Conservation (phyloP, 2,888 invertebrate genomes). For the Odontocolon sp. region DNA sequence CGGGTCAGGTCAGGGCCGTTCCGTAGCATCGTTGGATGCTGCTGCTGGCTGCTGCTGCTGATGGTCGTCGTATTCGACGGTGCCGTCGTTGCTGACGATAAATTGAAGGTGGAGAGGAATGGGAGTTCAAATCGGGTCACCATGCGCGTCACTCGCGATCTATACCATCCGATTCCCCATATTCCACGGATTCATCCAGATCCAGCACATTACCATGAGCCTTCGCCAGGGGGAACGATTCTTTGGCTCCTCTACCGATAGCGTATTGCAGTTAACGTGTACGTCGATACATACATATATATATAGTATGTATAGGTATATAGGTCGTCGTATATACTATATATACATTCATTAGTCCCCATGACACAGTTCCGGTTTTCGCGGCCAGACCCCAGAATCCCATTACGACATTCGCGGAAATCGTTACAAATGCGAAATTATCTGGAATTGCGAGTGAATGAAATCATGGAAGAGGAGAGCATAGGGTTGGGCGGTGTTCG, state of each 20-base stretch:
- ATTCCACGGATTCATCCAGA: background rate
- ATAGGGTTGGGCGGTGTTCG: too few relatives aligned
- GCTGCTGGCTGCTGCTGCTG: conserved; percentile 45
- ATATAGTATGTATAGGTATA: background rate
- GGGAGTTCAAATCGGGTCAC: conserved; percentile 70
- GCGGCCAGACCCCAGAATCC: conserved; percentile 10
- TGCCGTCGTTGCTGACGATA: conserved; percentile 12
- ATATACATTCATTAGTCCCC: conserved; percentile 14
- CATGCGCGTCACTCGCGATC: conserved; percentile 64
- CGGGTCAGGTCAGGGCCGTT: conserved; percentile 74
- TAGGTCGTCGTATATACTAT: background rate
- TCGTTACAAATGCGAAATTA: conserved; percentile 20
- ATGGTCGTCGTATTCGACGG: conserved; percentile 2
- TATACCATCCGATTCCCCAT: conserved; percentile 33
- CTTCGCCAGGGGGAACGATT: conserved; percentile 1
- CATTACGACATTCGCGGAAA: conserved; percentile 18
- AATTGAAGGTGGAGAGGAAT: conserved; percentile 38
- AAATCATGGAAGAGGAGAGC: too few relatives aligned
- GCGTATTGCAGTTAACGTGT: background rate
- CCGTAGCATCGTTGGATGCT: conserved; percentile 46
- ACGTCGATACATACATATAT: background rate
- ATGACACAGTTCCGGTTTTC: conserved; percentile 48
- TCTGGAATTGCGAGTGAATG: background rate
- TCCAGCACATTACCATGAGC: too few relatives aligned
- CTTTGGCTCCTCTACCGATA: background rate